These are phyloP conservation scores for Mustelus asterias DNA, from an alignment of 2,113 vertebrate genomes.

Conservation along the genomic window DNA sequence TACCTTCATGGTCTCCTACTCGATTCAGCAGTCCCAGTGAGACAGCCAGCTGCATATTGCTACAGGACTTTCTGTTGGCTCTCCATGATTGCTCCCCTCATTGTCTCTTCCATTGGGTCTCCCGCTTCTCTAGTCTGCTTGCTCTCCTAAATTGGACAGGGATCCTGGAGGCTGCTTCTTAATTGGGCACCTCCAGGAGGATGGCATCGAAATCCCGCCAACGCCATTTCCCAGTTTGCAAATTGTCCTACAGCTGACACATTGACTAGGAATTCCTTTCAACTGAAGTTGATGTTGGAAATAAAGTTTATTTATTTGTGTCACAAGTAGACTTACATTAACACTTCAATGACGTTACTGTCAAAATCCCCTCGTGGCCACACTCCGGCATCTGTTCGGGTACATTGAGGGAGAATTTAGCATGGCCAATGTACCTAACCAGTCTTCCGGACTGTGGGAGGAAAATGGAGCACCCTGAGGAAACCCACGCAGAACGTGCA, in stretches of 20 bases:
- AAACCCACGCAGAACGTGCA: too few relatives aligned
- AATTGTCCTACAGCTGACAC: not conserved
- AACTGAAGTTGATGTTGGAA: not conserved
- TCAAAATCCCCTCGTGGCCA: too few relatives aligned
- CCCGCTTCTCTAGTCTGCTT: not conserved
- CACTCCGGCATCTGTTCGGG: too few relatives aligned
- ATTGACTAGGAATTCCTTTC: not conserved
- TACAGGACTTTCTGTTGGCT: not conserved
- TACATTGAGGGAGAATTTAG: too few relatives aligned
- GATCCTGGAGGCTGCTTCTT: not conserved
- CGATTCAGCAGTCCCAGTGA: not conserved
- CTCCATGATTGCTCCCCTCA: too few relatives aligned
- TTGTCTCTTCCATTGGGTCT: not conserved
- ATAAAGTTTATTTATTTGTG: too few relatives aligned
- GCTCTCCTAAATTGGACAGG: not conserved
- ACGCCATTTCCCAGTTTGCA: not conserved
- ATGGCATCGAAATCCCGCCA: not conserved
- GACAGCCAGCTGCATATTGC: not conserved
- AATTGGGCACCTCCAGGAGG: not conserved
- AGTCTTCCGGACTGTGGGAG: too few relatives aligned
- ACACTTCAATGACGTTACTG: too few relatives aligned
- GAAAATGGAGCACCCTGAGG: too few relatives aligned
- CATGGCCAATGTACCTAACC: too few relatives aligned
- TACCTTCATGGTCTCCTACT: not conserved
- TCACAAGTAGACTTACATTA: too few relatives aligned